Percentiles rank a stretch among this genome's conserved stretches.
Evolutionary conservation across 1,140 invertebrate species (phyloP).

Genomic region (Pachypeltis micranthus): DNA sequence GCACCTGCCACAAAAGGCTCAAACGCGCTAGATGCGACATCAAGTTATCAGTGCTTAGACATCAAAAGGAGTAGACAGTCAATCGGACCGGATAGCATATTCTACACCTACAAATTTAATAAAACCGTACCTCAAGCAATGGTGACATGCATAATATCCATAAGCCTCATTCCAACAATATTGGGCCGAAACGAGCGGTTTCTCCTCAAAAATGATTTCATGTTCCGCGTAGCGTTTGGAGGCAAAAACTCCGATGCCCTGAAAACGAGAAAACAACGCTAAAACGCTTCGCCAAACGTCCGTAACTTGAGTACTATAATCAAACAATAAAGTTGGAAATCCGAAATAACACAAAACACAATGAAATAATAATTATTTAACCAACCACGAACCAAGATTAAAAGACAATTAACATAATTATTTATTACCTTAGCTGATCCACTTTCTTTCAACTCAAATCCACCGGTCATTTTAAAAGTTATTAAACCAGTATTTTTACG

Average conservation of each 20-base stretch:
- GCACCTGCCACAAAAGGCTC: no score
- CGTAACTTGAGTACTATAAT: neutral
- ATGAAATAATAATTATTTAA: no score
- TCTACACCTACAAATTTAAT: no score
- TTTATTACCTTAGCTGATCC: neutral
- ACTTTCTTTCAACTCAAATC: neutral
- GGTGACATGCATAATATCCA: conserved; percentile 79
- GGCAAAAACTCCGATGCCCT: conserved; percentile 81
- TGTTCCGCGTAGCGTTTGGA: conserved; percentile 53
- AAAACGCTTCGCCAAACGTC: neutral
- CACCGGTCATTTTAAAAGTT: no score
- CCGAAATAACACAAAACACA: no score
- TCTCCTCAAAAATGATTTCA: conserved; percentile 75
- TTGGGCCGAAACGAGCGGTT: conserved; percentile 76
- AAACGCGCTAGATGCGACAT: no score
- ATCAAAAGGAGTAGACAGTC: no score
- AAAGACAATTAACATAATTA: no score
- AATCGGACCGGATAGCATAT: no score
- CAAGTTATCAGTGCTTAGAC: no score
- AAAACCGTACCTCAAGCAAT: conserved; percentile 60
- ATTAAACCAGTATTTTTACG: no score
- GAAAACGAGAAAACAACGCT: conserved; percentile 27
- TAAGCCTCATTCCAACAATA: conserved; percentile 88
- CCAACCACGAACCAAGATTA: no score
- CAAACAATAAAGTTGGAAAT: neutral